A percentile compares a stretch with the other conserved stretches of the same genome.
Evolutionary conservation across 2,888 invertebrate genomes (phyloP).

Genomic region (Lampropteryx suffumata): DNA sequence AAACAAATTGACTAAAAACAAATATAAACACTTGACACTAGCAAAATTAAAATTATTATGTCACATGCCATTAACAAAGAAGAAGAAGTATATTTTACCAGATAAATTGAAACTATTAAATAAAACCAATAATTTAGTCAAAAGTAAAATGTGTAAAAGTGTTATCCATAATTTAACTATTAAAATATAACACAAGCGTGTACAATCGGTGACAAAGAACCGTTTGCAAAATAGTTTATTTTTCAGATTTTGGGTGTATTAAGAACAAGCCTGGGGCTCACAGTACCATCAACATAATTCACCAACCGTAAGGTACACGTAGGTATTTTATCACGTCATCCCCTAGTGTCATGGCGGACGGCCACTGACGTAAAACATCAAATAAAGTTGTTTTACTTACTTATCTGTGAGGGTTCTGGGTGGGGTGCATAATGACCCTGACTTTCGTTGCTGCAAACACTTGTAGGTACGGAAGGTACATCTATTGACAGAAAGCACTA

Average conservation of each 20-base stretch:
- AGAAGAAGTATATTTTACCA: no score
- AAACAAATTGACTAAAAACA: no score
- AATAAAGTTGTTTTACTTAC: slow-evolving; percentile 81
- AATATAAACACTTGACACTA: no score
- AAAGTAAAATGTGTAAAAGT: no score
- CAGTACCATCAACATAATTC: slow-evolving; percentile 36
- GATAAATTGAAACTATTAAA: no score
- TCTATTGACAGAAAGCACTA: slow-evolving; percentile 18
- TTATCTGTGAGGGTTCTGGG: slow-evolving; percentile 64
- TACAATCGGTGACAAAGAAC: no score
- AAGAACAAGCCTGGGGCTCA: slow-evolving; percentile 12
- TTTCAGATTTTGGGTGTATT: background rate
- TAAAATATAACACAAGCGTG: no score
- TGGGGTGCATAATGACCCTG: slow-evolving; percentile 76
- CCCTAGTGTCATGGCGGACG: slow-evolving; percentile 57
- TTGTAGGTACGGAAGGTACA: slow-evolving; percentile 9
- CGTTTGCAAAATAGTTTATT: no score
- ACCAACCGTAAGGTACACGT: slow-evolving; percentile 33
- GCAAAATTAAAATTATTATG: no score
- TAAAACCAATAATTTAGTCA: no score
- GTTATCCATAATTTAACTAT: no score
- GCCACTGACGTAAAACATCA: slow-evolving; percentile 71
- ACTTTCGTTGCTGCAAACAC: slow-evolving; percentile 40
- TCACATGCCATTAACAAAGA: no score
- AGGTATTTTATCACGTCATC: slow-evolving; percentile 59